These are phyloP conservation scores for Pelodytes ibericus DNA, from an alignment of 2,797 vertebrate genomes.

Conservation along the genomic window DNA sequence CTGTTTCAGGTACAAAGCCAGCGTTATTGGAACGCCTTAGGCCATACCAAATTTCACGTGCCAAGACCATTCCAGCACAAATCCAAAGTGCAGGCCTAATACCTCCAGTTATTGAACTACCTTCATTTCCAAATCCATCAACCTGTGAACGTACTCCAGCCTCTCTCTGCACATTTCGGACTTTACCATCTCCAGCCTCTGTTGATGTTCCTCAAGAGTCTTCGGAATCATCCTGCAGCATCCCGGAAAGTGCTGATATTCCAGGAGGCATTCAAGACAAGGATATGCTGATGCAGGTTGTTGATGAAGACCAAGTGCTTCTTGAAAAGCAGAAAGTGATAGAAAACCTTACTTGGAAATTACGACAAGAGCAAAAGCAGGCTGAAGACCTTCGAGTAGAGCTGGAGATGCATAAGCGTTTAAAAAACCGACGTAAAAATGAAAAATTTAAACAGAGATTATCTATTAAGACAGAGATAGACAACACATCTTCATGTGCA, in stretches of 20 bases:
- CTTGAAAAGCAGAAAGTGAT: constrained; percentile 58
- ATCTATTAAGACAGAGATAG: constrained; percentile 32
- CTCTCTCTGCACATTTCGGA: constrained; percentile 59
- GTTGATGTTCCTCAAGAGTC: constrained; percentile 57
- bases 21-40: constrained; percentile 84
- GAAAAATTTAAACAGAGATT: constrained; percentile 41
- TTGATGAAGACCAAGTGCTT: constrained; percentile 53
- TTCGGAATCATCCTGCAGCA: constrained; percentile 62
- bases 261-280: constrained; percentile 15
- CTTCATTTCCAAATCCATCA: constrained; percentile 56
- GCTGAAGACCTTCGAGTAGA: constrained; percentile 75
- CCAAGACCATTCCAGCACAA: constrained; percentile 69
- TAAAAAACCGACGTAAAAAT: constrained; percentile 71
- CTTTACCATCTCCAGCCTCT: constrained; percentile 20
- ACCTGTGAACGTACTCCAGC: constrained; percentile 48
- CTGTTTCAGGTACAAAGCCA: constrained; percentile 89
- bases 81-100: constrained; percentile 60
- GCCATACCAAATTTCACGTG: constrained; percentile 77
- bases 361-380: constrained; percentile 65
- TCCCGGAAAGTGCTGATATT: constrained; percentile 53
- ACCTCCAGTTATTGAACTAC: constrained; percentile 55
- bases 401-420: constrained; percentile 79
- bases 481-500: neutral
- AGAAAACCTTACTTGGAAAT: constrained; percentile 57
- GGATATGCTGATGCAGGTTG: constrained; percentile 20